Evolutionary conservation across 1,140 invertebrate species (phyloP).

Genomic region (Solen grandis): DNA sequence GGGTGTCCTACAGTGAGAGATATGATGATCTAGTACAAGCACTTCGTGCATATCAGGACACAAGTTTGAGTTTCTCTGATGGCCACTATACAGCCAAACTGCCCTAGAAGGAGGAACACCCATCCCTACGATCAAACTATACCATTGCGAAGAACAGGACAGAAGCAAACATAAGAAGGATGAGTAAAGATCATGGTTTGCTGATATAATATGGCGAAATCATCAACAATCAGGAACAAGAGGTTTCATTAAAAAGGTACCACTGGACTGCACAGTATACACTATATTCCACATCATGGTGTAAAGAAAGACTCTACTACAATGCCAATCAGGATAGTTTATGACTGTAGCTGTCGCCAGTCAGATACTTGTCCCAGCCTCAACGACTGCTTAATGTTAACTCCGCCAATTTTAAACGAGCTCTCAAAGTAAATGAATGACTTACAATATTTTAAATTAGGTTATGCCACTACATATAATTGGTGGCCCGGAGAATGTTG

Average conservation of each 20-base stretch:
- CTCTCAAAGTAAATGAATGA: no score
- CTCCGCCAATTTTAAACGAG: slow-evolving; percentile 8
- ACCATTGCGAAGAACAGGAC: no score
- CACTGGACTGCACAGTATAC: neutral
- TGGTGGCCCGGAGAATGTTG: no score
- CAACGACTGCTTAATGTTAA: slow-evolving; percentile 17
- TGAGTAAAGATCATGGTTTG: slow-evolving; percentile 9
- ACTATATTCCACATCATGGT: slow-evolving; percentile 29
- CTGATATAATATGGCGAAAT: slow-evolving; percentile 23
- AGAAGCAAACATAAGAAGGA: slow-evolving; percentile 20
- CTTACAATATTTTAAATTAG: no score
- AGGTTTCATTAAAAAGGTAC: slow-evolving; percentile 9
- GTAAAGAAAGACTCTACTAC: slow-evolving; percentile 37
- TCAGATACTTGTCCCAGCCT: neutral
- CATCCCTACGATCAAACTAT: slow-evolving; percentile 30
- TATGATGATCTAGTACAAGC: neutral
- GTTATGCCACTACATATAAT: no score
- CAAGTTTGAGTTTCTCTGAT: slow-evolving; percentile 1
- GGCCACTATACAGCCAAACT: no score
- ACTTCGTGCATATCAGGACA: slow-evolving; percentile 1
- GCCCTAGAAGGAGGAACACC: no score
- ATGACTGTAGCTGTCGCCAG: slow-evolving; percentile 5
- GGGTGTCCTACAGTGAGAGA: neutral
- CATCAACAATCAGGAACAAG: neutral
- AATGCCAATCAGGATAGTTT: slow-evolving; percentile 1